phyloP scores from a whole-genome alignment of 2,113 vertebrate genomes.

The Ciconia boyciana region DNA sequence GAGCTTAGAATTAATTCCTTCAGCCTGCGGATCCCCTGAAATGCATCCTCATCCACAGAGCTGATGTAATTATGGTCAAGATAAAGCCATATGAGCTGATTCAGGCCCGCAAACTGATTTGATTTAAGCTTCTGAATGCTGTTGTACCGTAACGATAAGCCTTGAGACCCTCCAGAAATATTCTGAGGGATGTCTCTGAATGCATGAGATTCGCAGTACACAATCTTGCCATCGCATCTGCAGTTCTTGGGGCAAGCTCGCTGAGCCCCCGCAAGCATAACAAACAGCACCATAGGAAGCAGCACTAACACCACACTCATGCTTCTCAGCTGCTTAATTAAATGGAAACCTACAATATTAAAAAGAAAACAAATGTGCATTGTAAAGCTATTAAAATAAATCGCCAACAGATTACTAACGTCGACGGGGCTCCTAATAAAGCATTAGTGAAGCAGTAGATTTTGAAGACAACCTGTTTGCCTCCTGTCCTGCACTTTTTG shows the following conservation, averaged over 20 bases:
- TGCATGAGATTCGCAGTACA: conserved; percentile 96
- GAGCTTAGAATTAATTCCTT: conserved; percentile 97
- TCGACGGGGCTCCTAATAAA: background rate
- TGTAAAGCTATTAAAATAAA: conserved; percentile 17
- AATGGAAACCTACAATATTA: conserved; percentile 71
- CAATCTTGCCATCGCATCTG: conserved; percentile 96
- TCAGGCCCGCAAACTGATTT: conserved; percentile 91
- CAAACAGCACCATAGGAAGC: conserved; percentile 81
- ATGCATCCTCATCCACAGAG: conserved; percentile 88
- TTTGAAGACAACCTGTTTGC: background rate
- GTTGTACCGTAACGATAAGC: conserved; percentile 95
- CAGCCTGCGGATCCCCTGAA: conserved; percentile 91
- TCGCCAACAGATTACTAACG: background rate
- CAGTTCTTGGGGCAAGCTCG: conserved; percentile 92
- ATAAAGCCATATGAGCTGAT: conserved; percentile 97
- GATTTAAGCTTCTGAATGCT: conserved; percentile 90
- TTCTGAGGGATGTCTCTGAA: conserved; percentile 93
- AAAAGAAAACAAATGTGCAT: conserved; percentile 57
- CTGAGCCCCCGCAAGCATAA: conserved; percentile 81
- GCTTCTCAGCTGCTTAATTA: conserved; percentile 77
- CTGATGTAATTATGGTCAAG: conserved; percentile 97
- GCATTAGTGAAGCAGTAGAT: background rate
- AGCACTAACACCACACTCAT: conserved; percentile 81
- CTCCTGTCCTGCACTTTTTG: background rate
- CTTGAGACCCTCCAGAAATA: conserved; percentile 91